phyloP scores from a whole-genome alignment of 2,888 invertebrate species.

The Noctua janthe region DNA sequence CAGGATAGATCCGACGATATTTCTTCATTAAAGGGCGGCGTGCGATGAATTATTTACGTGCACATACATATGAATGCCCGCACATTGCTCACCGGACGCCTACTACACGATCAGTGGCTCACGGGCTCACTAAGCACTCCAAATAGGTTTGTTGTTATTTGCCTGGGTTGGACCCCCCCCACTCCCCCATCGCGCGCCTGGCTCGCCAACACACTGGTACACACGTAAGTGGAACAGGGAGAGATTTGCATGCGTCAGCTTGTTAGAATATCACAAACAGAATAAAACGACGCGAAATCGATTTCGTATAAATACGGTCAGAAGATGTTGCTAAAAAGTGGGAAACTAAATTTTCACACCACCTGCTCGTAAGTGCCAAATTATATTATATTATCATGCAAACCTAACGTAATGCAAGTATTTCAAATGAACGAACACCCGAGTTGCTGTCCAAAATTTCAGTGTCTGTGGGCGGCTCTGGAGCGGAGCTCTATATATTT shows the following conservation, averaged over 20 bases:
- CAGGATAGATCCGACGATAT: conserved; percentile 40
- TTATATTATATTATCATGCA: background rate
- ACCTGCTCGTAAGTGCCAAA: background rate
- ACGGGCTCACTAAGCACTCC: conserved; percentile 16
- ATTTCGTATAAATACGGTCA: background rate
- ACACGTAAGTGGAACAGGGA: conserved; percentile 2
- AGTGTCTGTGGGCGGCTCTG: too few species aligned
- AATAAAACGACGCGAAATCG: background rate
- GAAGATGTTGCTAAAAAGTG: background rate
- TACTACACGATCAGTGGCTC: conserved; percentile 2
- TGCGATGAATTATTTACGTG: conserved; percentile 60
- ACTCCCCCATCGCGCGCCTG: background rate
- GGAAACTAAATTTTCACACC: background rate
- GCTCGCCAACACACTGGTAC: background rate
- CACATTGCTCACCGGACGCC: conserved; percentile 21
- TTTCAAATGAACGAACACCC: too few species aligned
- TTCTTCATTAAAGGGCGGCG: conserved; percentile 57
- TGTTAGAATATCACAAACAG: conserved; percentile 4
- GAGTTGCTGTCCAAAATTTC: too few species aligned
- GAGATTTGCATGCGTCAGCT: background rate
- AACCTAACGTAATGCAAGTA: too few species aligned
- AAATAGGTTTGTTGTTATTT: conserved; percentile 8
- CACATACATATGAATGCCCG: conserved; percentile 55
- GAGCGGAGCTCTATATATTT: too few species aligned
- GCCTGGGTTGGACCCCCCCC: background rate